Evolutionary conservation across 2,113 vertebrate species (phyloP).

Genomic region (Hemiscyllium ocellatum): DNA sequence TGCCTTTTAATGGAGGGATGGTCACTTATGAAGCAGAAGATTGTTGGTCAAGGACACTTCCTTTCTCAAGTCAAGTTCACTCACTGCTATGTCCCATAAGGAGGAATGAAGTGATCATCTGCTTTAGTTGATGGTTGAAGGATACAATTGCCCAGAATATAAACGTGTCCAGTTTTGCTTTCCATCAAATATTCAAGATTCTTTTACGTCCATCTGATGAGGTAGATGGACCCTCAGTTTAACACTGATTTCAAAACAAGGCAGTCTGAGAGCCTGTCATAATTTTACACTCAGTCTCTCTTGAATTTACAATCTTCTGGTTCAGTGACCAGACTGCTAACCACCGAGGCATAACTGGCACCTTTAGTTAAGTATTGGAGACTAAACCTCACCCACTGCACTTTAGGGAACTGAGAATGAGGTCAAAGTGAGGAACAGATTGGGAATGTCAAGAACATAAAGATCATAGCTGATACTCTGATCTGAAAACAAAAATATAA

Average conservation of each 20-base stretch:
- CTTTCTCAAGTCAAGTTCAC: not conserved
- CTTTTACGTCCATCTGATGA: not conserved
- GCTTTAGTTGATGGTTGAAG: not conserved
- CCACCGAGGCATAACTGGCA: not conserved
- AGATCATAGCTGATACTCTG: not conserved
- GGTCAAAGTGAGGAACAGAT: not conserved
- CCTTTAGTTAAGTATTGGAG: not conserved
- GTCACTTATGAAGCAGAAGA: no score
- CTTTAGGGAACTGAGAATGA: not conserved
- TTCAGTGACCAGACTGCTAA: not conserved
- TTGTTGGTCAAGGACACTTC: no score
- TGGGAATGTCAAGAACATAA: not conserved
- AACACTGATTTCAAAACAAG: not conserved
- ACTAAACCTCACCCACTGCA: not conserved
- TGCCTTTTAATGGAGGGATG: no score
- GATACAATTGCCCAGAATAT: not conserved
- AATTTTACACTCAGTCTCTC: not conserved
- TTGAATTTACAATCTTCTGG: not conserved
- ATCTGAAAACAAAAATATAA: not conserved
- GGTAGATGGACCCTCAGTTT: not conserved
- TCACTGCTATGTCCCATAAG: not conserved
- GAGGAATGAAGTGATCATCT: not conserved
- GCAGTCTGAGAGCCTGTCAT: not conserved
- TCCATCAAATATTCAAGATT: not conserved
- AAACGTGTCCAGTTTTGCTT: not conserved